Conservation (phyloP, 2,888 invertebrate species). For the Volucella inanis region DNA sequence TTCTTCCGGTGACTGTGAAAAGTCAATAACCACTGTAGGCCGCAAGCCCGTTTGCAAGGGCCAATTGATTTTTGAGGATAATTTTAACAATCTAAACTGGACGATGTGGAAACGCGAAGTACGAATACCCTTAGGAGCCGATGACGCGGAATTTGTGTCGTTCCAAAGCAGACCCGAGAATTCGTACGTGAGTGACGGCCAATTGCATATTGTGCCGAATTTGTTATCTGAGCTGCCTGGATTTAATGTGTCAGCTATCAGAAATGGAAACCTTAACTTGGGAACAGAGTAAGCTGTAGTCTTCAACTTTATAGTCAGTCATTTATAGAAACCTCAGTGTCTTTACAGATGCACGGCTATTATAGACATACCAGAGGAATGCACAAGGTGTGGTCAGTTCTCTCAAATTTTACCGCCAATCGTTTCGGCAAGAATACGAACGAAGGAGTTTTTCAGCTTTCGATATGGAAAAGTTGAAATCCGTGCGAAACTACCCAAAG, state of each 20-base stretch:
- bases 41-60: slow-evolving; percentile 83
- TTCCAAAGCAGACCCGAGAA: slow-evolving; percentile 81
- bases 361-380: no score
- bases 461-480: slow-evolving; percentile 88
- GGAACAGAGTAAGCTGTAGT: slow-evolving; percentile 78
- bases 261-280: slow-evolving; percentile 80
- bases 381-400: no score
- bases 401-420: slow-evolving; percentile 87
- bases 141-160: slow-evolving; percentile 84
- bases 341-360: no score
- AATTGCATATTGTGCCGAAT: slow-evolving; percentile 81
- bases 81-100: slow-evolving; percentile 84
- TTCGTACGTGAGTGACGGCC: slow-evolving; percentile 79
- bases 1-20: no score
- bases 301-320: no score
- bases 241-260: slow-evolving; percentile 76
- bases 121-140: slow-evolving; percentile 84
- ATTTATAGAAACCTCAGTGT: no score
- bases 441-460: slow-evolving; percentile 87
- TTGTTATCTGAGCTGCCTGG: slow-evolving; percentile 76
- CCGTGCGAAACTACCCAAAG: slow-evolving; percentile 88
- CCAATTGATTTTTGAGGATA: slow-evolving; percentile 86
- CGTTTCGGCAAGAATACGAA: slow-evolving; percentile 86
- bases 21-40: slow-evolving; percentile 77
- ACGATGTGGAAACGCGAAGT: slow-evolving; percentile 85